Evolutionary conservation across 2,797 vertebrate species (phyloP).

Genomic region (Loris lydekkerianus): DNA sequence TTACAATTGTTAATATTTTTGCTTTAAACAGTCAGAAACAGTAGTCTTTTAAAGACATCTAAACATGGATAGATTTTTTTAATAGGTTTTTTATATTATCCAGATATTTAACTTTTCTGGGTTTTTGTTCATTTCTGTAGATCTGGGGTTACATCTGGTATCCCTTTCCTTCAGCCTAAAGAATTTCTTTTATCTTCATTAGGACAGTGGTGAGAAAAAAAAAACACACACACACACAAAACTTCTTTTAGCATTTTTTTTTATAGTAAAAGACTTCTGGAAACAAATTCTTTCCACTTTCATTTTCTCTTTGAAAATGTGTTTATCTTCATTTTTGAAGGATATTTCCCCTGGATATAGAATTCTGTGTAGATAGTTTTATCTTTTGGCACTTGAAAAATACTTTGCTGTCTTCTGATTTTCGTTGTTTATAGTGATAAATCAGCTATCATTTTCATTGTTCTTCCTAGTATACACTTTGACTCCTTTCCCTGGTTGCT

Average conservation of each 20-base stretch:
- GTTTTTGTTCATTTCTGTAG: conserved; percentile 30
- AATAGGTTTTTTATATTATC: background rate
- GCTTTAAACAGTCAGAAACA: background rate
- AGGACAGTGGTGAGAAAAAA: too few species aligned
- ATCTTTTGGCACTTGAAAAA: background rate
- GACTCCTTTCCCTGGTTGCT: background rate
- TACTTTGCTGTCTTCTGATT: background rate
- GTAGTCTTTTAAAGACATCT: background rate
- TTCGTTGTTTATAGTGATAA: background rate
- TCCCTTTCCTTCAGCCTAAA: conserved; percentile 1
- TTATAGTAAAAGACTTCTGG: background rate
- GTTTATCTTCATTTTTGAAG: conserved; percentile 19
- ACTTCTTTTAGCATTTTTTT: background rate
- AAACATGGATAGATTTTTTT: background rate
- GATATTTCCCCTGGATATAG: background rate
- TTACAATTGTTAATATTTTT: background rate
- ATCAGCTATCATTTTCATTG: background rate
- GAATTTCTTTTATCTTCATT: background rate
- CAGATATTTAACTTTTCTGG: background rate
- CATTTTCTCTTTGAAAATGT: background rate
- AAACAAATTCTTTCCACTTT: conserved; percentile 1
- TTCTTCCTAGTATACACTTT: background rate
- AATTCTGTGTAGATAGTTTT: background rate
- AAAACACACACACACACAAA: too few species aligned
- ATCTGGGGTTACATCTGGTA: background rate